Percentiles rank a stretch among this genome's conserved stretches.
Conservation (phyloP, 2,113 vertebrate species). For the Nothobranchius kuhntae region DNA sequence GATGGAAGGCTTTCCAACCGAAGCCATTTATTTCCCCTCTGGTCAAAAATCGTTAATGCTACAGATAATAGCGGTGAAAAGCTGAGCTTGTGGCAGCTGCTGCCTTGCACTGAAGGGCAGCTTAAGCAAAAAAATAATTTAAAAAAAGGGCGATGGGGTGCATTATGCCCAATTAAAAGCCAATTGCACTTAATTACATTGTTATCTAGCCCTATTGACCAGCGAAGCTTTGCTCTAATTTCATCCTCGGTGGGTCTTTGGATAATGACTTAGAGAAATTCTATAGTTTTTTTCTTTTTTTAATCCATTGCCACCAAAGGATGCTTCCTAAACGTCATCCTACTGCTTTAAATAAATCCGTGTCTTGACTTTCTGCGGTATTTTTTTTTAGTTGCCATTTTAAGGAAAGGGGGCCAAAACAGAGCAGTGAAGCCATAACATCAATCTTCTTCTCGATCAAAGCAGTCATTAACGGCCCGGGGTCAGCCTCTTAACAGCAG, state of each 20-base stretch:
- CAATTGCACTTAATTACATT: constrained; percentile 75
- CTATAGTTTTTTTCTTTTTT: constrained; percentile 37
- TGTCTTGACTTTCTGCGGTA: neutral
- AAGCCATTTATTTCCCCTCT: constrained; percentile 51
- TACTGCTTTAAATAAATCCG: constrained; percentile 18
- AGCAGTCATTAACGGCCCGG: neutral
- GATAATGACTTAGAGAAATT: constrained; percentile 65
- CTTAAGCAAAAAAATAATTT: constrained; percentile 71
- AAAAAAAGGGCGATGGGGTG: constrained; percentile 71
- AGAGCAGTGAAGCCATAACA: neutral
- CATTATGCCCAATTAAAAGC: constrained; percentile 77
- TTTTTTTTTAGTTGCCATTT: constrained; percentile 14
- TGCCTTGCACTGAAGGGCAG: constrained; percentile 67
- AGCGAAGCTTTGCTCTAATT: constrained; percentile 55
- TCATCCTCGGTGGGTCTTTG: constrained; percentile 54
- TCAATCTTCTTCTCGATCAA: neutral
- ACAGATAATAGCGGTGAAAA: constrained; percentile 69
- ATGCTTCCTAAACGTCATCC: constrained; percentile 25
- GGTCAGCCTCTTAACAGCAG: neutral
- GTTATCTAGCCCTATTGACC: constrained; percentile 70
- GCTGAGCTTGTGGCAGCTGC: constrained; percentile 58
- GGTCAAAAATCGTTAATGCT: constrained; percentile 72
- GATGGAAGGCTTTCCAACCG: constrained; percentile 44
- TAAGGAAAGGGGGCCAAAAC: neutral
- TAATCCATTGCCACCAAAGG: constrained; percentile 39